phyloP scores from a whole-genome alignment of 2,888 invertebrate species.

The Augochlorella aurata region DNA sequence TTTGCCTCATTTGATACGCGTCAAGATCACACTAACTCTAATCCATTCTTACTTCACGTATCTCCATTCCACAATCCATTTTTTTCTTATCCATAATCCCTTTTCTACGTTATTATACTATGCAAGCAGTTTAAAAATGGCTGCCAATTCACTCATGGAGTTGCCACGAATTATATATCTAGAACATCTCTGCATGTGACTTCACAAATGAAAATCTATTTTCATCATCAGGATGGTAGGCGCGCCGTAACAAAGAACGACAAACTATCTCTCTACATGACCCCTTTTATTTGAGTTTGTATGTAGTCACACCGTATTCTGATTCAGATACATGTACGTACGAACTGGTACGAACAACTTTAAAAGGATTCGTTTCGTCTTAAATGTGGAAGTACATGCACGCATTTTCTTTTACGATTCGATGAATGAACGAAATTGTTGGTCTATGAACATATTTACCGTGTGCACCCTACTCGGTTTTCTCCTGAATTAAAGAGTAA shows the following conservation, averaged over 20 bases:
- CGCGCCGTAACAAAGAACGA: conserved; percentile 42
- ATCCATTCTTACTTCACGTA: conserved; percentile 62
- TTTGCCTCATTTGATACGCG: conserved; percentile 47
- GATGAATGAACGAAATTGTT: not conserved
- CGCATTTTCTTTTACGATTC: not conserved
- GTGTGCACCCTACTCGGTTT: not conserved
- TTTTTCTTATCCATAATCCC: conserved; percentile 65
- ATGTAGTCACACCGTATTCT: not conserved
- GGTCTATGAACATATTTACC: not conserved
- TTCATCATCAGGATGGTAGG: conserved; percentile 49
- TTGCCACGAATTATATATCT: conserved; percentile 66
- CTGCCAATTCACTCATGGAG: conserved; percentile 69
- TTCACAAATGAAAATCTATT: conserved; percentile 48
- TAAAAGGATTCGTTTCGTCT: not conserved
- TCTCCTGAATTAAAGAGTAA: not conserved
- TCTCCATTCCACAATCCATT: conserved; percentile 63
- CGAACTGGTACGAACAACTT: not conserved
- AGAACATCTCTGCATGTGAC: conserved; percentile 51
- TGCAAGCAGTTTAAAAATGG: conserved; percentile 79
- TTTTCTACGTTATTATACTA: conserved; percentile 68
- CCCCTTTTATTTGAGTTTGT: conserved; percentile 19
- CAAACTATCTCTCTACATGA: conserved; percentile 20
- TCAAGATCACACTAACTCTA: conserved; percentile 61
- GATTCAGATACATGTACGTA: not conserved
- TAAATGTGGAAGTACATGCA: not conserved